Evolutionary conservation across 92 coral and sea anemone species (phyloP).

Genomic region (Pocillopora meandrina): DNA sequence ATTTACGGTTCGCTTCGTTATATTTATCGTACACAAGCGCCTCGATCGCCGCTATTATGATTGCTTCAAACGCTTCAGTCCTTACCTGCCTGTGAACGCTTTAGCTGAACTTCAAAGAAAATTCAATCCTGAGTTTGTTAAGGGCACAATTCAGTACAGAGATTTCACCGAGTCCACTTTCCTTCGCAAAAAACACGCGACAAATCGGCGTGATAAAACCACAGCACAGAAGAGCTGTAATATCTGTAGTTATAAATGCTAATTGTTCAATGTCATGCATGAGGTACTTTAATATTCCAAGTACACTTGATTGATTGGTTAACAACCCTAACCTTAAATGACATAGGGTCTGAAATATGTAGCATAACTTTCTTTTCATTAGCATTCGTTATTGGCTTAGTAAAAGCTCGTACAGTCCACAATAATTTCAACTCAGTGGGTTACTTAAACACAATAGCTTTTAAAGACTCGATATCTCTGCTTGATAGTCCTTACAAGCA

Average conservation of each 20-base stretch:
- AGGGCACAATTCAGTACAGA: neutral
- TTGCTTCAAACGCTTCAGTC: no score
- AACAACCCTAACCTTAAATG: constrained; percentile 16
- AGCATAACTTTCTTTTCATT: neutral
- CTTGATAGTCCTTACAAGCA: neutral
- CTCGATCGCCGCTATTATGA: no score
- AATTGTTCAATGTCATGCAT: constrained; percentile 5
- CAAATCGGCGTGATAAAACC: no score
- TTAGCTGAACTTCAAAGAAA: no score
- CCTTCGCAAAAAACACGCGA: neutral
- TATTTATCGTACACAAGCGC: no score
- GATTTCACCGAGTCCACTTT: neutral
- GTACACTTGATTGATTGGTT: constrained; percentile 14
- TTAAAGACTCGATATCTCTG: neutral
- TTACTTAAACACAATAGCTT: neutral
- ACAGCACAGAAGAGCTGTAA: neutral
- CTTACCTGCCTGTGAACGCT: no score
- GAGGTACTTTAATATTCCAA: constrained; percentile 17
- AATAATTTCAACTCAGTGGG: neutral
- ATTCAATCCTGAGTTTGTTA: no score
- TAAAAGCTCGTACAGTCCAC: neutral
- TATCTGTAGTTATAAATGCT: constrained; percentile 6
- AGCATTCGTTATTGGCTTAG: neutral
- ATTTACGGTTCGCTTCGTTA: no score
- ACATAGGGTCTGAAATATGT: neutral